Evolutionary conservation across 2,113 vertebrate species (phyloP).

Genomic region (Ptilorrhoa leucosticta): DNA sequence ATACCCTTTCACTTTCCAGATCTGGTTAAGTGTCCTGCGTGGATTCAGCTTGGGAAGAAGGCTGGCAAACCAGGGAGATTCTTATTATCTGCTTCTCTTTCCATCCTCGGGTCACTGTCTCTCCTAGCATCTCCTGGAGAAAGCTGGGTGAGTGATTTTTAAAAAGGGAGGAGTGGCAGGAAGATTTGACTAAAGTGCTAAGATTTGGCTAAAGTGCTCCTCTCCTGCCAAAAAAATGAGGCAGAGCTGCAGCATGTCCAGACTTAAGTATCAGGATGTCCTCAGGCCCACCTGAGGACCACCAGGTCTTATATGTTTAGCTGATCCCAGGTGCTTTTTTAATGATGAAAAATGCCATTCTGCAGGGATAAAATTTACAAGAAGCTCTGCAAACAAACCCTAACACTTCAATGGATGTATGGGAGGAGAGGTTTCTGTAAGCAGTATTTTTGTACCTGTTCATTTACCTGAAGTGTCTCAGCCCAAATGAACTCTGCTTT

Average conservation of each 20-base stretch:
- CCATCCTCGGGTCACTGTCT: background rate
- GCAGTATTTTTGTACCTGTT: background rate
- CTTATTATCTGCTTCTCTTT: background rate
- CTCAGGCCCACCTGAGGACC: background rate
- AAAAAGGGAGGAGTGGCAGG: background rate
- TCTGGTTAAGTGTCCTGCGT: background rate
- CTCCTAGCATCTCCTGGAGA: background rate
- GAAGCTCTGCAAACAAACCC: background rate
- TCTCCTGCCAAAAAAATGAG: background rate
- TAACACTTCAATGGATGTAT: background rate
- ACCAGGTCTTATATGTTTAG: background rate
- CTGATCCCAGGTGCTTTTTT: background rate
- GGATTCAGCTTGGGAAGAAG: background rate
- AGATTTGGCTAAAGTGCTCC: background rate
- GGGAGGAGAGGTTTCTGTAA: background rate
- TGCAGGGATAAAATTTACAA: background rate
- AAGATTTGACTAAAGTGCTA: background rate
- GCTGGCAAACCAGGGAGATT: background rate
- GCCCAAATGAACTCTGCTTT: background rate
- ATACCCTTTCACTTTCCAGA: background rate
- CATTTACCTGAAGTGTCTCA: background rate
- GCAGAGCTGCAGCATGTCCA: background rate
- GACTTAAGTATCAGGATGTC: background rate
- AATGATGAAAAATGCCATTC: background rate
- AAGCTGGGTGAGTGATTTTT: background rate